Base-by-base conservation (phyloP, 2,888 invertebrate genomes). In the Ferdinandea cuprea region DNA sequence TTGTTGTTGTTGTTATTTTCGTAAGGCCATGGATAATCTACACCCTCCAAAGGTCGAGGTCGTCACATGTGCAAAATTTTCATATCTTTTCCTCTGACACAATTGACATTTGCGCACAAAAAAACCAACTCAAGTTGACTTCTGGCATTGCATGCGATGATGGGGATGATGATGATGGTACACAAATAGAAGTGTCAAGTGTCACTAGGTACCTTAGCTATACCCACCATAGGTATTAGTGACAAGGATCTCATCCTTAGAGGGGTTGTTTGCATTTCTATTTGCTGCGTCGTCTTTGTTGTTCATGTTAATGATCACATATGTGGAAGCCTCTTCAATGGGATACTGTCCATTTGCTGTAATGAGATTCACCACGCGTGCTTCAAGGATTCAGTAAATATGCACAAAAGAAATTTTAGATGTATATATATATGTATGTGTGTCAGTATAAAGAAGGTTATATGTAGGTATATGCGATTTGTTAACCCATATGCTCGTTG, bases 1-100 rank as follows among this genome's bases (percentile, higher is more conserved):
- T 15, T 42, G 9, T 42, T 42, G 13, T 15, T 40, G 7, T 44
- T 17, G 15, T 19, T 19, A 0, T 4, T 19, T 21, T 19, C 9
- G 17, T 50, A 71, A 37, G 25, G 28, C 9, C 7, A 13, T 42
- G 25, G 35, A 37, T 40, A 46, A 21, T 61, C 21, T 52, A n/a
- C n/a, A n/a, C 32, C 13, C 66, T 59, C 37, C 21, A 58, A 68
- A 66, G 66, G 66, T 68, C 74, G 58, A 76, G 74, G 74, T 76
- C 74, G 21, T n/a, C 4, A 25, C 17, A 35, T 37, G 13, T 21
- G 17, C 8, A 71, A 4, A n/a, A 37, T 25, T 56, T 56, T 21
- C 17, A 44, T n/a, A 63, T 25, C 44, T 32, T 11, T 19, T 40
- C 9, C 17, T 5, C n/a, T 35, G 28, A 63, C 37, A 74, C 40